Base-by-base conservation (phyloP, 1,140 invertebrate species). In the Trissolcus basalis region DNA sequence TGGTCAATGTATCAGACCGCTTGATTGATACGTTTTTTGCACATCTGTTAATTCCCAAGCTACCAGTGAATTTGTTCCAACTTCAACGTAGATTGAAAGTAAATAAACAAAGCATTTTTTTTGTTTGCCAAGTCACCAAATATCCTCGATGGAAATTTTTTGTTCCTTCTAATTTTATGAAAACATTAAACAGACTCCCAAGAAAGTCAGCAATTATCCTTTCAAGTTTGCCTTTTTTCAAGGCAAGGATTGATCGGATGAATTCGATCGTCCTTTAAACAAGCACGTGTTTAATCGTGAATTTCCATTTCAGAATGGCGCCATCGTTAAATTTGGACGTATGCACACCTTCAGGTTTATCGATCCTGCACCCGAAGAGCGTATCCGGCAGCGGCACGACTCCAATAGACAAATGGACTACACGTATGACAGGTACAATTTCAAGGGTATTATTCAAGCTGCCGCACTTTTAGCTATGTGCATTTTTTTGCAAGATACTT, bases 311-410 rank as follows among this genome's bases (percentile, higher is more conserved):
- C 88, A 94, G 92, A 94, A 96, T 89, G 95, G 95, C 58, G 94
- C 93, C 73, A 91, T 96, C 54, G 92, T 97, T 14, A 95, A 96
- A 89, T 97, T 97, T 90, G 95, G 97, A 75, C 90, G 96, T 82
- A 93, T 95, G 77, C 95, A 97, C 82, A 95, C 95, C 15, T 98
- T 97, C 89, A 92, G 96, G 78, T 98, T 98, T 89, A 91, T 97
- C 71, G 97, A 99, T 89, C 96, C 96, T 4, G 91, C 92, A 49
- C 94, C 94, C 67, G 96, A 97, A 84, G 95, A 95, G 81, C 92
- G 95, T 73, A 92, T 93, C 54, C 87, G 91, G 43, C 92, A 92
- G 68, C 87, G 94, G 79, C 92, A 93, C 77, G 93, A 94, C 80
- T 93, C 93, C 45, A 91, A 91, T 13, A 83, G 89, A 61, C 88